phyloP scores from a whole-genome alignment of 2,113 vertebrate species.

The Gracilinanus agilis region DNA sequence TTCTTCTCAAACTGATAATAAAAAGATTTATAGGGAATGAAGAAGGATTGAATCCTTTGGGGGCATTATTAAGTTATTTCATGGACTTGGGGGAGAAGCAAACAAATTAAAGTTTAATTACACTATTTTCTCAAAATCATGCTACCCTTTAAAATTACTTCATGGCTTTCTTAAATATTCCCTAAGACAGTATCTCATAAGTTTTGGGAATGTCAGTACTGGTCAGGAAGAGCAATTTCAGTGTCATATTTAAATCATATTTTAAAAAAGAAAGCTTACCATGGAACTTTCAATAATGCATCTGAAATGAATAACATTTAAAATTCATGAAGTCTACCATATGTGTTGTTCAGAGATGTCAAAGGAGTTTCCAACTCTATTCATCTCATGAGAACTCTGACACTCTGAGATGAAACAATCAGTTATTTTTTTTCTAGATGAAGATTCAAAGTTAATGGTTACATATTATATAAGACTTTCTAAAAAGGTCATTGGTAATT shows the following conservation, averaged over 20 bases:
- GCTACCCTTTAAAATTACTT: not conserved
- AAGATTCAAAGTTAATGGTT: not conserved
- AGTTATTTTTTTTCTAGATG: not conserved
- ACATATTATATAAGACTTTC: not conserved
- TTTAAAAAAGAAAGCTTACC: not conserved
- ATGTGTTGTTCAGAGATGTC: not conserved
- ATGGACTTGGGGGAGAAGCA: not conserved
- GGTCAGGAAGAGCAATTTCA: not conserved
- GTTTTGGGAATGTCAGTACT: not conserved
- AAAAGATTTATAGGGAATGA: not conserved
- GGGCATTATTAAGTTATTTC: not conserved
- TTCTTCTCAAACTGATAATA: not conserved
- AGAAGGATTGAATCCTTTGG: not conserved
- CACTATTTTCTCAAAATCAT: not conserved
- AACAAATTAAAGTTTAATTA: not conserved
- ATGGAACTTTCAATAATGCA: constrained; percentile 6
- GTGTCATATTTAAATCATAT: not conserved
- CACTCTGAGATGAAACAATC: not conserved
- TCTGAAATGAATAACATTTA: not conserved
- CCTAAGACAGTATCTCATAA: not conserved
- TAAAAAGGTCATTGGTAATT: not conserved
- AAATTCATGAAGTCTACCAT: not conserved
- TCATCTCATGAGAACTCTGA: not conserved
- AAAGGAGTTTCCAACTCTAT: not conserved
- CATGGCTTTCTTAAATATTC: not conserved